Conservation (phyloP, 2,888 invertebrate species). For the Chrysolina oricalcia region DNA sequence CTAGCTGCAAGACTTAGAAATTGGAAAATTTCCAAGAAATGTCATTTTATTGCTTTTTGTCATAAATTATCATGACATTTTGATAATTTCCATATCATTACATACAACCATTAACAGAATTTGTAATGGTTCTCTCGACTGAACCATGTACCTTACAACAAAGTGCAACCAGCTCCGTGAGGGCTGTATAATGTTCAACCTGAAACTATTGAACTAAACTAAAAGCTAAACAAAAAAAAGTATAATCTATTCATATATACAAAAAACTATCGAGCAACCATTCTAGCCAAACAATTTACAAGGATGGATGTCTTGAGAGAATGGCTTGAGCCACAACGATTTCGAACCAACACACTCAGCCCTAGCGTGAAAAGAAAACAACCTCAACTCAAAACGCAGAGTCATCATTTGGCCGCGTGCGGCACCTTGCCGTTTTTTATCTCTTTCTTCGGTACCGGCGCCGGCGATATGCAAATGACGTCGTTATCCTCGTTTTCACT, state of each 20-base stretch:
- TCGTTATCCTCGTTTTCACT: conserved; percentile 64
- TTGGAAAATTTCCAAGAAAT: background rate
- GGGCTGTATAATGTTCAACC: too few relatives aligned
- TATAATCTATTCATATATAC: background rate
- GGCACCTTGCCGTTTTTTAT: conserved; percentile 64
- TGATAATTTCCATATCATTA: background rate
- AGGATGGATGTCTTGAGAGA: conserved; percentile 4
- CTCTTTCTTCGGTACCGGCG: conserved; percentile 68
- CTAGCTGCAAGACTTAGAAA: background rate
- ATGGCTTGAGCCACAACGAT: background rate
- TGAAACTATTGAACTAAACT: background rate
- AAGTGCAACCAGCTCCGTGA: too few relatives aligned
- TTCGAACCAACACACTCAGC: background rate
- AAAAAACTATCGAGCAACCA: background rate
- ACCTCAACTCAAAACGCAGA: conserved; percentile 38
- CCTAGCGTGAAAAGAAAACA: conserved; percentile 10
- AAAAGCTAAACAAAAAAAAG: background rate
- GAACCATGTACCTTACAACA: background rate
- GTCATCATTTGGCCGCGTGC: conserved; percentile 65
- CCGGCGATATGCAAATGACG: conserved; percentile 72
- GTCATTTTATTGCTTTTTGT: conserved; percentile 17
- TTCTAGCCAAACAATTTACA: background rate
- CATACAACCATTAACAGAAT: background rate
- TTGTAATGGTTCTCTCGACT: background rate
- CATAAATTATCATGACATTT: background rate